Evolutionary conservation across 2,888 invertebrate species (phyloP), one percentile per base, ranked within the genome.

Genomic region (Torymus aiolomorphi): DNA sequence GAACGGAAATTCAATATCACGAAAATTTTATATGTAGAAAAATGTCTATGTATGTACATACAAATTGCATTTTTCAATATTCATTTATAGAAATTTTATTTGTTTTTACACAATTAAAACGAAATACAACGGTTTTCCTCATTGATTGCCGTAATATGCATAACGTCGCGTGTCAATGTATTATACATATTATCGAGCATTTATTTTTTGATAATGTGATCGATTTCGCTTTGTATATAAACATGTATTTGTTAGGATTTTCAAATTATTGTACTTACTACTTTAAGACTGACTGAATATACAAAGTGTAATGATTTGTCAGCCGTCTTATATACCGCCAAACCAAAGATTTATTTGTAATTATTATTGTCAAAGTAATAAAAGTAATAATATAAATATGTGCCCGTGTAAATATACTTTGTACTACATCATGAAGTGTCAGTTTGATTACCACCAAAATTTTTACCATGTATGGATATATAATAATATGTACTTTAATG

Each of bases 261-360:
- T 31, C 31, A 8, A 31, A 31, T 31, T 57, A 56, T 62, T 70
- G 54, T 77, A 73, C 16, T 71, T 65, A 71, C 65, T 61, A 70
- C 20, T 24, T 56, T 18, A 71, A 67, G 59, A 52, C 52, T 52
- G 63, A 73, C 62, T 80, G 76, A 62, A 31, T 61, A n/a, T 18
- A 66, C 18, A 20, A 49, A 14, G 5, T 13, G 12, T n/a, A 59
- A 59, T 42, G 5, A 62, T 42, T 70, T 65, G 51, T 72, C 62
- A 76, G 71, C 18, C 74, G 70, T n/a, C 76, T 73, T 78, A 70
- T 78, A 70, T 8, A 56, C 18, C 69, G 10, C 31, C 66, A 76
- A 65, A 76, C 83, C 83, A 83, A 83, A 83, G 83, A 83, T 76
- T 83, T 80, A 20, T 77, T 82, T 69, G 51, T 82, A 78, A 69